Evolutionary conservation across 35 echinoderm and acorn worm species (phyloP), one percentile per base, ranked within the genome.

Genomic region (Lytechinus pictus): DNA sequence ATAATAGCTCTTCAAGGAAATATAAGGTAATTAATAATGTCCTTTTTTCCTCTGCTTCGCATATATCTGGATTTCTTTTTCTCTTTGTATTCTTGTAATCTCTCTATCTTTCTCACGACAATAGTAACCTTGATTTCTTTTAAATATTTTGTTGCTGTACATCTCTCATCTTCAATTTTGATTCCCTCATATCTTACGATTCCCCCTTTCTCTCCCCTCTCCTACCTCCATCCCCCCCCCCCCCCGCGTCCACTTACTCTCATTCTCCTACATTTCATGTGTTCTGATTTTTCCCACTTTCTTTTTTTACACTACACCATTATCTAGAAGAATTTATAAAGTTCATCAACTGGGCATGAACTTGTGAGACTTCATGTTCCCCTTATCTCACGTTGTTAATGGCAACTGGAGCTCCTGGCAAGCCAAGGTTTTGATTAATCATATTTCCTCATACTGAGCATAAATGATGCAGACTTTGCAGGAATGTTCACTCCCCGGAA

Each of bases 371-470:
- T 79, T 79, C 19, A 79, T 79, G 66, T 79, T 79, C 66, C 66
- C 19, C 66, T 24, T 79, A 6, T 16, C 66, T 79, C 19, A 4
- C 19, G 66, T 79, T 79, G 66, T 14, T 79, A 79, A 79, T 24
- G 66, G 66, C 66, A 79, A 79, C 66, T 7, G 66, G 66, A 79
- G 12, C 19, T 7, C 66, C 66, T n/a, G 66, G 66, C 66, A 79
- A 24, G n/a, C 66, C 66, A 79, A 79, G 66, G 66, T 79, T 79
- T 79, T 24, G 66, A 79, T 79, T 79, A 79, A 79, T 79, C 66
- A 79, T 7, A 79, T 79, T 79, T 79, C 66, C 66, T 79, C 66
- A n/a, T 24, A 79, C 19, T 24, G n/a, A 79, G 66, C 66, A 79
- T 19, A 19, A 79, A 79, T 79, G 66, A 79, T 79, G 66, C 6